Percentiles rank a stretch among this genome's conserved stretches.
These are phyloP conservation scores for Pristionchus fissidentatus DNA, from an alignment of 2,888 invertebrate species.

Conservation along the genomic window DNA sequence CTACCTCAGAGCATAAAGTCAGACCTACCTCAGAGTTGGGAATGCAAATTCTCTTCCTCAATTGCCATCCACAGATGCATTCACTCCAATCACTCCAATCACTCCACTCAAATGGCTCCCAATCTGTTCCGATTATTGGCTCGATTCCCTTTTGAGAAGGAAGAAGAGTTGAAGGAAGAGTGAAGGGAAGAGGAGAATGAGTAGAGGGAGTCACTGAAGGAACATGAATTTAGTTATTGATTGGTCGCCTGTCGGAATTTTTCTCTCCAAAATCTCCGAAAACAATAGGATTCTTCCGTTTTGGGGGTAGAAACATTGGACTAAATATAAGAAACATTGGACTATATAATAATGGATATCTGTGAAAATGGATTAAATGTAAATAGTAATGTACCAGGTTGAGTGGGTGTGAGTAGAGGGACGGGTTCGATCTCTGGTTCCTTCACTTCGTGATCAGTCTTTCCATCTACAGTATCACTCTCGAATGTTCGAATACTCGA, in stretches of 20 bases:
- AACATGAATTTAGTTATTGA: background rate
- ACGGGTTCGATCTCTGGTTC: too few relatives aligned
- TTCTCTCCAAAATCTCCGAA: too few relatives aligned
- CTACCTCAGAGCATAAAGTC: too few relatives aligned
- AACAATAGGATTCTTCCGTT: too few relatives aligned
- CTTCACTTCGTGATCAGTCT: background rate
- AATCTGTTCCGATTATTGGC: background rate
- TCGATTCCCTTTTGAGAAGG: background rate
- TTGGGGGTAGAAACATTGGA: too few relatives aligned
- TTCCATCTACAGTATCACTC: background rate
- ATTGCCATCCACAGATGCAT: slow-evolving; percentile 40
- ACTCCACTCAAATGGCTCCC: slow-evolving; percentile 37
- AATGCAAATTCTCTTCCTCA: slow-evolving; percentile 41
- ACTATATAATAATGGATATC: background rate
- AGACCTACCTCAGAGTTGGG: slow-evolving; percentile 11
- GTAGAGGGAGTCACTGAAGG: background rate
- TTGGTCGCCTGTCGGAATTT: too few relatives aligned
- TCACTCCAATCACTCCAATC: slow-evolving; percentile 41
- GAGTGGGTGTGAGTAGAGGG: background rate
- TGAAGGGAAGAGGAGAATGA: background rate
- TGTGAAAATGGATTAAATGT: too few relatives aligned
- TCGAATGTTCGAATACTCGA: slow-evolving; percentile 18
- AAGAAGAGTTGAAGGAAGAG: too few relatives aligned
- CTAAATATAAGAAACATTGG: background rate
- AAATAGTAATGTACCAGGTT: background rate